Base-by-base conservation (phyloP, 2,113 vertebrate genomes). In the Phocoena sinus region DNA sequence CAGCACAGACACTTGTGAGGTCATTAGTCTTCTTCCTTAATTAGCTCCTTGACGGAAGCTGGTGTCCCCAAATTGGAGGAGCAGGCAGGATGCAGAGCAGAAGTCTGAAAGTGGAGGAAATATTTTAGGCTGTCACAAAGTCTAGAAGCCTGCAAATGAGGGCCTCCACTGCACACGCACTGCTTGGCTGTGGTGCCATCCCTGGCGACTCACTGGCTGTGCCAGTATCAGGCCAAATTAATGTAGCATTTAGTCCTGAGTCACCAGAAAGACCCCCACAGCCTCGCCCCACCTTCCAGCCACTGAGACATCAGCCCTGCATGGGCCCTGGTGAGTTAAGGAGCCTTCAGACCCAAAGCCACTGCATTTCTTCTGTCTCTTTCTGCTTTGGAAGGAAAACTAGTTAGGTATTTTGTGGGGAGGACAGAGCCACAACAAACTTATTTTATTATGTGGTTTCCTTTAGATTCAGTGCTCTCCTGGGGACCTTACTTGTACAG, bases 401-500 rank as follows among this genome's bases (percentile, higher is more conserved):
- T 41, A 1, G 15, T n/a, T 58, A 25, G 50, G 41, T 74, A 4
- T 18, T 84, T 67, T 53, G 80, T 47, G 31, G 71, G 47, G 41
- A 91, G 41, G 38, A 41, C 20, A 82, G 33, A 68, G 21, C 50
- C 62, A 50, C 2, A 0, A 25, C 67, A 70, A 74, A 92, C 93
- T 94, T 26, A 89, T 13, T 79, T 88, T 85, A 50, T 0, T 25
- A 0, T 79, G 18, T 95, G 91, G 4, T 97, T 97, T 97, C 95
- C 93, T 98, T 97, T 91, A 99, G 99, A 99, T 98, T 99, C 99
- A 1, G 99, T 99, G 91, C 98, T 99, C 97, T 99, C 99, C 33
- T 99, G 99, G 99, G 99, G 99, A 0, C 99, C 99, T 6, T 99
- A 99, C 95, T 99, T 99, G 36, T 99, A 99, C 98, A 99, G 99